These are phyloP conservation scores for Drosophila lowei DNA, from an alignment of 1,140 invertebrate species.

Conservation along the genomic window DNA sequence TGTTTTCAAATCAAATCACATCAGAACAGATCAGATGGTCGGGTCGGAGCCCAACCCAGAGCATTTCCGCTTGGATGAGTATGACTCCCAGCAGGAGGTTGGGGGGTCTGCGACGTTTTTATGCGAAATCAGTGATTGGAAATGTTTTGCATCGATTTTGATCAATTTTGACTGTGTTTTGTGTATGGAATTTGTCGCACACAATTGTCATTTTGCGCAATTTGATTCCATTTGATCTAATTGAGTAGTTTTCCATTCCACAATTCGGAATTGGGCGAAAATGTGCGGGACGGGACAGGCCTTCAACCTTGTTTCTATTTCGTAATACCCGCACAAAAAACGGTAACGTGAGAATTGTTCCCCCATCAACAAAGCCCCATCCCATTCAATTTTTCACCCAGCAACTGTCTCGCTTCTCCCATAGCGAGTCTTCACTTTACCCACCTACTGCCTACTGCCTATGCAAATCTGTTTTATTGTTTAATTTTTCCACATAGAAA, in stretches of 20 bases:
- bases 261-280: constrained; percentile 3
- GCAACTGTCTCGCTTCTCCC: constrained; percentile 28
- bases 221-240: constrained; percentile 62
- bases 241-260: constrained; percentile 73
- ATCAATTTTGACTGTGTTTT: constrained; percentile 71
- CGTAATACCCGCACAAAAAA: constrained; percentile 10
- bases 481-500: constrained; percentile 47
- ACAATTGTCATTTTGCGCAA: constrained; percentile 60
- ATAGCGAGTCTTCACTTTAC: neutral
- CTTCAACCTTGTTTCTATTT: constrained; percentile 57
- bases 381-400: neutral
- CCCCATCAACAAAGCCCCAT: constrained; percentile 11
- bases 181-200: constrained; percentile 58
- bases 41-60: constrained; percentile 32
- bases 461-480: constrained; percentile 73
- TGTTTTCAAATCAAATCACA: constrained; percentile 41
- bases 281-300: constrained; percentile 19
- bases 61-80: constrained; percentile 68
- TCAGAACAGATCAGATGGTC: constrained; percentile 14
- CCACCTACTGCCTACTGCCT: neutral
- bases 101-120: constrained; percentile 18
- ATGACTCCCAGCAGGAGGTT: constrained; percentile 25
- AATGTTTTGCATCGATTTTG: constrained; percentile 69
- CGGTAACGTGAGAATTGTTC: constrained; percentile 55
- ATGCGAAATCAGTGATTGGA: constrained; percentile 78